Evolutionary conservation across 2,113 vertebrate species (phyloP).

Genomic region (Phycodurus eques): DNA sequence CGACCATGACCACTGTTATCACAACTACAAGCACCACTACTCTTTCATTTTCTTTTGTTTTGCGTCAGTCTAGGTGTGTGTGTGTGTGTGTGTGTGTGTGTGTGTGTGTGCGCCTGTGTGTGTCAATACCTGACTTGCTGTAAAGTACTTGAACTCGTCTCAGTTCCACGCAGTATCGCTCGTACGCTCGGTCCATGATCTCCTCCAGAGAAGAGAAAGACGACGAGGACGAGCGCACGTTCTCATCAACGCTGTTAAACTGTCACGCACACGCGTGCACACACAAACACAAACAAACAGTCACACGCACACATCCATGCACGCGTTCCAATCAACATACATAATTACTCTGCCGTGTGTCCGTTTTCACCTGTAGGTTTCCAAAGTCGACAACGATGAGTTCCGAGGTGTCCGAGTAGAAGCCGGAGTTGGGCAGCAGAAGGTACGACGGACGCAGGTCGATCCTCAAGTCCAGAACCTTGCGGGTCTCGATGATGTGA

Average conservation of each 20-base stretch:
- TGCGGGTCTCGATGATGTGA: conserved; percentile 93
- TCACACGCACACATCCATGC: too few species aligned
- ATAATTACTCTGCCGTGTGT: too few species aligned
- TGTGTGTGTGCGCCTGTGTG: not conserved
- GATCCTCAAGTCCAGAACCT: conserved; percentile 87
- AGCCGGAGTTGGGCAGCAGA: conserved; percentile 85
- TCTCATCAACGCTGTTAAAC: conserved; percentile 85
- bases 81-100: not conserved
- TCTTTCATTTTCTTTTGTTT: too few species aligned
- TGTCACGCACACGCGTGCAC: conserved; percentile 32
- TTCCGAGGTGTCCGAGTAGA: conserved; percentile 77
- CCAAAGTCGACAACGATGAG: conserved; percentile 93
- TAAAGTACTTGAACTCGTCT: conserved; percentile 89
- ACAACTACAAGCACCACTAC: too few species aligned
- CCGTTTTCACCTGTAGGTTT: conserved; percentile 76
- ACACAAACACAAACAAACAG: too few species aligned
- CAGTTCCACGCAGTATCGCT: conserved; percentile 87
- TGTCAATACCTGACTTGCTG: conserved; percentile 82
- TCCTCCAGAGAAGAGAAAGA: conserved; percentile 87
- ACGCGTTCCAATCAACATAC: too few species aligned
- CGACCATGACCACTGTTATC: too few species aligned
- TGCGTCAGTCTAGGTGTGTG: too few species aligned
- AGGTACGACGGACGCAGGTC: conserved; percentile 92
- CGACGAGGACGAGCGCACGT: conserved; percentile 46
- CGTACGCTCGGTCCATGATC: conserved; percentile 96